Conservation (phyloP, 2,888 invertebrate genomes). For the Drosophila helvetica region DNA sequence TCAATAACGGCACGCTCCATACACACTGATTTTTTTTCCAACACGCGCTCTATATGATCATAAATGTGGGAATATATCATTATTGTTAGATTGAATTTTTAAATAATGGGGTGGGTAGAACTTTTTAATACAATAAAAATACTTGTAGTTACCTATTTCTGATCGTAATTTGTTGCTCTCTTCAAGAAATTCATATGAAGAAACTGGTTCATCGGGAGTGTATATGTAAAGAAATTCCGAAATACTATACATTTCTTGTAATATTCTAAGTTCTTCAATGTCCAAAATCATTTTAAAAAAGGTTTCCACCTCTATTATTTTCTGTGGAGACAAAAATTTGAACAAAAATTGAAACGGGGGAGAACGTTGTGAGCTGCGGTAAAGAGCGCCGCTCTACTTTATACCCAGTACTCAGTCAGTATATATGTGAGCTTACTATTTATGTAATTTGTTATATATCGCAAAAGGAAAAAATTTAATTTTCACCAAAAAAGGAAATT, state of each 20-base stretch:
- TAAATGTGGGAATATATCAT: no score
- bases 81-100: no score
- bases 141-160: conserved; percentile 57
- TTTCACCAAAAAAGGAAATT: no score
- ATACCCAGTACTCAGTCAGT: no score
- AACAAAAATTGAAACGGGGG: no score
- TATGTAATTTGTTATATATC: no score
- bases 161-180: conserved; percentile 86
- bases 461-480: no score
- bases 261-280: conserved; percentile 90
- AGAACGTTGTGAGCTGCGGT: no score
- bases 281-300: conserved; percentile 86
- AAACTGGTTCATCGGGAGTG: conserved; percentile 87
- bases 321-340: conserved; percentile 45
- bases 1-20: conserved; percentile 91
- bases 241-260: conserved; percentile 88
- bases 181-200: conserved; percentile 86
- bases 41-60: conserved; percentile 82
- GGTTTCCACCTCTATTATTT: conserved; percentile 64
- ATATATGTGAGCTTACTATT: no score
- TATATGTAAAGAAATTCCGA: conserved; percentile 87
- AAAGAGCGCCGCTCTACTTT: no score
- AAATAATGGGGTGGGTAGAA: no score
- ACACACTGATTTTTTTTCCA: conserved; percentile 87
- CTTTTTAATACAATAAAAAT: not conserved